A percentile compares a stretch with the other conserved stretches of the same genome.
Evolutionary conservation across 1,140 invertebrate genomes (phyloP).

Genomic region (Anoplophora glabripennis): DNA sequence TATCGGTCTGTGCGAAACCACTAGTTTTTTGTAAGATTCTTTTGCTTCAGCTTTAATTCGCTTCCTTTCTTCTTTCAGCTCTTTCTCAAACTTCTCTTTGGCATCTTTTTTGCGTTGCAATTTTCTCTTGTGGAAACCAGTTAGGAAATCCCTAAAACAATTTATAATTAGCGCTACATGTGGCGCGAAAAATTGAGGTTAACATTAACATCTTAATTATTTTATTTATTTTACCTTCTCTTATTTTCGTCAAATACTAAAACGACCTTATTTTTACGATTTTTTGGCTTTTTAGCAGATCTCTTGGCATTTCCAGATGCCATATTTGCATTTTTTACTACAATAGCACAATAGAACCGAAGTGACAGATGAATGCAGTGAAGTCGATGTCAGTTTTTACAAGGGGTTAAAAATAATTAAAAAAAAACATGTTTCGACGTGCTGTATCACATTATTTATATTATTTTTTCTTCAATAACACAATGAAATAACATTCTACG

Average conservation of each 20-base stretch:
- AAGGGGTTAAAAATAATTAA: no score
- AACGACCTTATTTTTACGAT: conserved; percentile 52
- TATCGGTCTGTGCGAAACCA: conserved; percentile 61
- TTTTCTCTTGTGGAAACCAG: conserved; percentile 75
- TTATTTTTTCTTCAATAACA: no score
- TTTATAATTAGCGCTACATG: background rate
- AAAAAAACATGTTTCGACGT: no score
- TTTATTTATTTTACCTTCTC: conserved; percentile 52
- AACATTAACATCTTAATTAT: background rate
- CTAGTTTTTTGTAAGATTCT: conserved; percentile 63
- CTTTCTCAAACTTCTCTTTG: conserved; percentile 63
- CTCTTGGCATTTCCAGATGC: conserved; percentile 22
- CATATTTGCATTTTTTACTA: conserved; percentile 17
- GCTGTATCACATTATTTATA: no score
- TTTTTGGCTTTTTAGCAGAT: conserved; percentile 35
- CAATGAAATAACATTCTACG: no score
- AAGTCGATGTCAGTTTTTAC: no score
- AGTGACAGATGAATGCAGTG: no score
- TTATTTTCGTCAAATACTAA: conserved; percentile 62
- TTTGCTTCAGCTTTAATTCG: conserved; percentile 68
- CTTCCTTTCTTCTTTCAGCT: conserved; percentile 71
- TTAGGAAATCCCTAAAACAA: conserved; percentile 62
- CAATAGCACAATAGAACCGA: background rate
- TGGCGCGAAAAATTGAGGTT: background rate
- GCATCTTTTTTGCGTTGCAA: conserved; percentile 67